phyloP scores from a whole-genome alignment of 2,888 invertebrate genomes.

The Tricholauxania praeusta region DNA sequence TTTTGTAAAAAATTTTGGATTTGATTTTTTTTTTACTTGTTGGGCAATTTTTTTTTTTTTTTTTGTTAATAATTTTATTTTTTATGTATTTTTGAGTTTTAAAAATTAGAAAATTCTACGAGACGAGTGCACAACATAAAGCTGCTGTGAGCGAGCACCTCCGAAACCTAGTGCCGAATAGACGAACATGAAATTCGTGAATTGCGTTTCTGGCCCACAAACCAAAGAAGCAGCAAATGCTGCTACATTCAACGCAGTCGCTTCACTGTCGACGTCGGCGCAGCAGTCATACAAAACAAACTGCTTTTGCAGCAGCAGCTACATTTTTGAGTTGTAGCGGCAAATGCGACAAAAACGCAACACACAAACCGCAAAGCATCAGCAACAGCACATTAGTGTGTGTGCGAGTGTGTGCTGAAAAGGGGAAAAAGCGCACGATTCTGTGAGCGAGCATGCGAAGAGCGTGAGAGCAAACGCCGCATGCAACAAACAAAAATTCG shows the following conservation, averaged over 20 bases:
- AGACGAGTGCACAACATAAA: slow-evolving; percentile 64
- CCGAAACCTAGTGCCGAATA: slow-evolving; percentile 70
- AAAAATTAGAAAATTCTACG: slow-evolving; percentile 58
- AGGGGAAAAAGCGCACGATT: neutral
- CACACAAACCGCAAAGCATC: slow-evolving; percentile 16
- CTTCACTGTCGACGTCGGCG: slow-evolving; percentile 24
- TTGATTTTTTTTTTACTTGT: slow-evolving; percentile 32
- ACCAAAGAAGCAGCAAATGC: slow-evolving; percentile 51
- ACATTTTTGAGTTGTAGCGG: neutral
- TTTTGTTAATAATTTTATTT: slow-evolving; percentile 39
- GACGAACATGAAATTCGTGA: slow-evolving; percentile 67
- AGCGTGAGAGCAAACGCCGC: neutral
- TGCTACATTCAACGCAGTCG: slow-evolving; percentile 32
- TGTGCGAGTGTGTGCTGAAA: slow-evolving; percentile 8
- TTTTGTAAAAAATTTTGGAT: slow-evolving; percentile 33
- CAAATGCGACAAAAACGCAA: slow-evolving; percentile 14
- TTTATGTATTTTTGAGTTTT: slow-evolving; percentile 40
- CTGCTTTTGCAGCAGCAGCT: slow-evolving; percentile 8
- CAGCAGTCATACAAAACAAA: neutral
- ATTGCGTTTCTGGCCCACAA: slow-evolving; percentile 65
- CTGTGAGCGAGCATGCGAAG: neutral
- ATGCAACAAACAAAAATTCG: slow-evolving; percentile 14
- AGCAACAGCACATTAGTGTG: slow-evolving; percentile 37
- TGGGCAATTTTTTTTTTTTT: slow-evolving; percentile 28
- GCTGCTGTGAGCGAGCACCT: slow-evolving; percentile 67